A percentile compares a stretch with the other conserved stretches of the same genome.
These are phyloP conservation scores for Euglossa dilemma DNA, from an alignment of 1,140 invertebrate species.

Conservation along the genomic window DNA sequence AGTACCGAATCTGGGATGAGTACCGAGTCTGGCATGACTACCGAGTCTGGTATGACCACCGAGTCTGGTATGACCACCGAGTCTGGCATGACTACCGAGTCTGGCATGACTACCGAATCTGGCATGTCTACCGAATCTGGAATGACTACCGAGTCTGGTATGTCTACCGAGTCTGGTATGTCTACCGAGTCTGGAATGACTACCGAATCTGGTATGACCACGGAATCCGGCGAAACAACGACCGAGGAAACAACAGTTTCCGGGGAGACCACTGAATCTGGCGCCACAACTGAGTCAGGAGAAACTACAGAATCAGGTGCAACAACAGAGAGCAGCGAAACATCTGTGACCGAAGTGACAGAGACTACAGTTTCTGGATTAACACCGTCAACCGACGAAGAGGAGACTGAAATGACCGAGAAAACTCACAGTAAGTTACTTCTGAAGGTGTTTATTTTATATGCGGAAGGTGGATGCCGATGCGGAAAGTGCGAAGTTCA, in stretches of 20 bases:
- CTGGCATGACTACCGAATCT: constrained; percentile 62
- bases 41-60: constrained; percentile 51
- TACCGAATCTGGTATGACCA: constrained; percentile 59
- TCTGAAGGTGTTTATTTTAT: no score
- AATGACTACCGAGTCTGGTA: constrained; percentile 67
- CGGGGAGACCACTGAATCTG: constrained; percentile 59
- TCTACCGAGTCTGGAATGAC: constrained; percentile 58
- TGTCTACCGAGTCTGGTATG: constrained; percentile 62
- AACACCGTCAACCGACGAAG: constrained; percentile 49
- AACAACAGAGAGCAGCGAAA: constrained; percentile 54
- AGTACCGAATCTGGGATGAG: constrained; percentile 59
- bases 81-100: constrained; percentile 60
- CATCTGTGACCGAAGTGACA: constrained; percentile 43
- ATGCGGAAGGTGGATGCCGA: no score
- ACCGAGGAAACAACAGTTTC: constrained; percentile 61
- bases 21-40: constrained; percentile 50
- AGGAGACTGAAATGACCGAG: constrained; percentile 66
- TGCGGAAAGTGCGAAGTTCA: no score
- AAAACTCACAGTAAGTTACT: constrained; percentile 67
- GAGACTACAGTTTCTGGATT: constrained; percentile 58
- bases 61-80: constrained; percentile 64
- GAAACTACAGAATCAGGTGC: constrained; percentile 58
- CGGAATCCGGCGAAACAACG: constrained; percentile 61
- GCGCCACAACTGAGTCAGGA: constrained; percentile 50
- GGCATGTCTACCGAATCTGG: constrained; percentile 53